Percentiles rank a stretch among this genome's conserved stretches.
Evolutionary conservation across 2,888 invertebrate genomes (phyloP).

Genomic region (Neelides folsomi): DNA sequence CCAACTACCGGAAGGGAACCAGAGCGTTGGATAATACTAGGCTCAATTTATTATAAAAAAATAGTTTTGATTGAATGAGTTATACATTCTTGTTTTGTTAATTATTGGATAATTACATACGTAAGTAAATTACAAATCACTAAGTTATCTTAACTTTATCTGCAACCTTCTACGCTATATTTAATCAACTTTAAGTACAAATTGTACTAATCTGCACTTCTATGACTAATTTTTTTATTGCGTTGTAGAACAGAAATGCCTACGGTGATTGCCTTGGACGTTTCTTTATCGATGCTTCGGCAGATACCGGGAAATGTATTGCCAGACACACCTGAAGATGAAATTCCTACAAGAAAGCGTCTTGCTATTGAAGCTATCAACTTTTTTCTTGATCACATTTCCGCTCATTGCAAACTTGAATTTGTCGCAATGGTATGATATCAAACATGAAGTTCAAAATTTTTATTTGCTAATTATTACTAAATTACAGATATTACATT

Average conservation of each 20-base stretch:
- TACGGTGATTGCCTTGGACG: conserved; percentile 56
- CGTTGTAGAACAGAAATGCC: conserved; percentile 47
- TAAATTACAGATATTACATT: not conserved
- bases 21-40: no score
- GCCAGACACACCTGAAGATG: conserved; percentile 37
- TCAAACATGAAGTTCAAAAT: no score
- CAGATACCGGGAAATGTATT: conserved; percentile 38
- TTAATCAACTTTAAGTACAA: no score
- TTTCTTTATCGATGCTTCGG: conserved; percentile 57
- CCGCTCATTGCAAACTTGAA: conserved; percentile 52
- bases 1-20: no score
- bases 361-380: conserved; percentile 54
- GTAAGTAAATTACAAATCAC: no score
- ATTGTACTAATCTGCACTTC: no score
- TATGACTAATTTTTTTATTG: not conserved
- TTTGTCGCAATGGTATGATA: conserved; percentile 54
- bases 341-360: conserved; percentile 47
- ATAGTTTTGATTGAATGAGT: no score
- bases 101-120: no score
- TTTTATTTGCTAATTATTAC: not conserved
- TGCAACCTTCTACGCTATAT: no score
- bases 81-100: no score
- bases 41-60: no score
- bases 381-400: conserved; percentile 51
- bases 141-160: no score